Evolutionary conservation across 2,888 invertebrate genomes (phyloP).

Genomic region (Scaptomyza polygonia): DNA sequence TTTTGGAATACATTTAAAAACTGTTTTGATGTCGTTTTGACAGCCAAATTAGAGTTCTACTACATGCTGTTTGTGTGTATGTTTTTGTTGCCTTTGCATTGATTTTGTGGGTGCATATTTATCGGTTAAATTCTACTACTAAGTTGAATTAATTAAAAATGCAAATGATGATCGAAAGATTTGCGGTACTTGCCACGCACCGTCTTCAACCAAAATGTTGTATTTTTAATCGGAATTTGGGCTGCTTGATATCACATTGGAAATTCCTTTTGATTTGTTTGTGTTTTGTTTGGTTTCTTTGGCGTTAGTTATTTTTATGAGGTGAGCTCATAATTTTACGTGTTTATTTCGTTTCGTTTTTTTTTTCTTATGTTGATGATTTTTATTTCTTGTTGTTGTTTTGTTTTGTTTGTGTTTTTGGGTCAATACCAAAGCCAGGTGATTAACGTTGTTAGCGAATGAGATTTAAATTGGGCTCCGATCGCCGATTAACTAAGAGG

Average conservation of each 20-base stretch:
- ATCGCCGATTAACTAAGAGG: slow-evolving; percentile 21
- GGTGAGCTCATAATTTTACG: slow-evolving; percentile 76
- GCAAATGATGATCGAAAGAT: slow-evolving; percentile 64
- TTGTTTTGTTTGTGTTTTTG: slow-evolving; percentile 40
- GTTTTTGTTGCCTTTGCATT: slow-evolving; percentile 29
- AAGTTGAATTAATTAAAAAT: slow-evolving; percentile 74
- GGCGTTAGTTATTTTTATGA: slow-evolving; percentile 70
- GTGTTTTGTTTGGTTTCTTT: slow-evolving; percentile 2
- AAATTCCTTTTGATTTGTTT: slow-evolving; percentile 61
- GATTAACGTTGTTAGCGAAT: slow-evolving; percentile 45
- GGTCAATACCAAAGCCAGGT: slow-evolving; percentile 52
- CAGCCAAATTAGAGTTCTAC: slow-evolving; percentile 75
- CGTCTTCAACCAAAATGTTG: slow-evolving; percentile 26
- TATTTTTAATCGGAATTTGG: slow-evolving; percentile 52
- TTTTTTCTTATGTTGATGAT: background rate
- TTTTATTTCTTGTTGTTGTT: slow-evolving; percentile 5
- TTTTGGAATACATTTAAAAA: slow-evolving; percentile 45
- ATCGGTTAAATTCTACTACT: slow-evolving; percentile 30
- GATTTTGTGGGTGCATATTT: slow-evolving; percentile 47
- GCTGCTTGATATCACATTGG: slow-evolving; percentile 52
- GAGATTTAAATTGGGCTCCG: slow-evolving; percentile 12
- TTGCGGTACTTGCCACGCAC: slow-evolving; percentile 78
- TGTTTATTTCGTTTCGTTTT: slow-evolving; percentile 38
- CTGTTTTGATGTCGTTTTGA: slow-evolving; percentile 73
- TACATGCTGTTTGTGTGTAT: slow-evolving; percentile 44